phyloP scores from a whole-genome alignment of 2,888 invertebrate genomes.

The Lysandra coridon region DNA sequence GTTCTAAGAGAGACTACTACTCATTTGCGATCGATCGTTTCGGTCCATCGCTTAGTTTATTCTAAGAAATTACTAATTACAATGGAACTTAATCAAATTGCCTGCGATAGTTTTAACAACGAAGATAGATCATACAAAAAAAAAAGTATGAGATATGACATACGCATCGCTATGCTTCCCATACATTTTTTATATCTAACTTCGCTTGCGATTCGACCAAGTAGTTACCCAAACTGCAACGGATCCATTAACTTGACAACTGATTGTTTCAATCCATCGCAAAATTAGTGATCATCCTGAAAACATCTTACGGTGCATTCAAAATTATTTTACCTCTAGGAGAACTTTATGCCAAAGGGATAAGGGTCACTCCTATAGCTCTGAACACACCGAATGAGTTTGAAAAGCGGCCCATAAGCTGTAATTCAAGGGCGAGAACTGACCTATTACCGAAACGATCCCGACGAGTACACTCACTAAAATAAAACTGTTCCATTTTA shows the following conservation, averaged over 20 bases:
- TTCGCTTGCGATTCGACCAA: no score
- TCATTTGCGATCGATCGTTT: not conserved
- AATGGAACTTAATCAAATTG: no score
- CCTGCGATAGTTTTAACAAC: no score
- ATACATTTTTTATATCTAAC: no score
- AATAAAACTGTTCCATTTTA: not conserved
- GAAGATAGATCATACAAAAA: no score
- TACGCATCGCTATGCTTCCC: no score
- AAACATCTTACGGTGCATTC: not conserved
- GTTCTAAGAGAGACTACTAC: not conserved
- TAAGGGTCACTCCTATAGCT: not conserved
- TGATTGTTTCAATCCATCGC: not conserved
- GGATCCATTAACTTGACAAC: not conserved
- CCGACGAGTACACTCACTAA: not conserved
- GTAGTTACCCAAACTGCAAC: no score
- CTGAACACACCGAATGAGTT: not conserved
- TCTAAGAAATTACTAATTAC: no score
- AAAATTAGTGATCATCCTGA: no score
- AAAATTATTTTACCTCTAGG: no score
- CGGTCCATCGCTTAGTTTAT: not conserved
- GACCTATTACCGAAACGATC: constrained; percentile 22
- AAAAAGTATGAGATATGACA: no score
- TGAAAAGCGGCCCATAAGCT: not conserved
- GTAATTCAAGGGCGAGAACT: constrained; percentile 15
- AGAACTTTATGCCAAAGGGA: not conserved